Evolutionary conservation across 2,797 vertebrate species (phyloP).

Genomic region (Chelon labrosus): DNA sequence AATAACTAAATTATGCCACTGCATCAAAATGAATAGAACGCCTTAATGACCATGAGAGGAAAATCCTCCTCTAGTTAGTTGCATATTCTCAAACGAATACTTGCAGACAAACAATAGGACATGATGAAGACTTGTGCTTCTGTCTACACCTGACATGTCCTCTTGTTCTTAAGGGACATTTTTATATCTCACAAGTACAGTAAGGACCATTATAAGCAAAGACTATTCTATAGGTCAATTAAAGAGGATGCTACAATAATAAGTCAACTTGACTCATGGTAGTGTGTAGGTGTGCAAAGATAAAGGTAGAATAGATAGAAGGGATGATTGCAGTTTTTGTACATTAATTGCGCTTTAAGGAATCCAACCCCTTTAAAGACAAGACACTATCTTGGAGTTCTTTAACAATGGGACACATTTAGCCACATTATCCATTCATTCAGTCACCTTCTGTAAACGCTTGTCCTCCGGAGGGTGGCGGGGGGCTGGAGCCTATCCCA

Average conservation of each 20-base stretch:
- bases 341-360: not conserved
- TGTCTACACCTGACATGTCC: not conserved
- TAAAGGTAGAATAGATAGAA: too few species aligned
- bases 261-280: not conserved
- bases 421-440: too few species aligned
- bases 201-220: not conserved
- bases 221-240: not conserved
- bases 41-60: conserved; percentile 37
- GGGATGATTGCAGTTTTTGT: not conserved
- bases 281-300: not conserved
- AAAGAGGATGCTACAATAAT: not conserved
- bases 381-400: too few species aligned
- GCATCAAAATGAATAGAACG: conserved; percentile 36
- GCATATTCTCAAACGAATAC: conserved; percentile 9
- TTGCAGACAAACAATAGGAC: not conserved
- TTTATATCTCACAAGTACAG: not conserved
- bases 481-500: too few species aligned
- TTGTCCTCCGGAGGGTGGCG: too few species aligned
- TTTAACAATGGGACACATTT: too few species aligned
- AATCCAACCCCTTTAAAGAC: not conserved
- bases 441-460: too few species aligned
- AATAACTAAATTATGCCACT: conserved; percentile 50
- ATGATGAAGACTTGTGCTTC: not conserved
- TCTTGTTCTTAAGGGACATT: not conserved
- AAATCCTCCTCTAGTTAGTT: conserved; percentile 26